Conservation (phyloP, 2,797 vertebrate genomes). For the Fringilla coelebs region DNA sequence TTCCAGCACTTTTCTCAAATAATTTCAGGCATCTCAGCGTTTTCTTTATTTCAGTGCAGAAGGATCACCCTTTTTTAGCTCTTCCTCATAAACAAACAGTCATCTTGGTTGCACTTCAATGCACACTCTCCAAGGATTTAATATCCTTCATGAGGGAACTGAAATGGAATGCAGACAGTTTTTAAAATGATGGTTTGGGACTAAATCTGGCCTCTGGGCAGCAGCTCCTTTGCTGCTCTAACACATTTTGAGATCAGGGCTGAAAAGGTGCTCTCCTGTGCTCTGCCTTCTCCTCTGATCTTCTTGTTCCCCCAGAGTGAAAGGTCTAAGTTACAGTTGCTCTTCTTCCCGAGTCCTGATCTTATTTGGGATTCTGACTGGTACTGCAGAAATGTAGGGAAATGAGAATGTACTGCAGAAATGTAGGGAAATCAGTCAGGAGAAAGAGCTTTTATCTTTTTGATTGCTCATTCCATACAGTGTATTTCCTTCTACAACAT, state of each 20-base stretch:
- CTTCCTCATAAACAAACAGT: slow-evolving; percentile 44
- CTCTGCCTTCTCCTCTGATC: neutral
- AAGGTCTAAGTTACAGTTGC: neutral
- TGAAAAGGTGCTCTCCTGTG: neutral
- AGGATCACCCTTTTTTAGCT: slow-evolving; percentile 18
- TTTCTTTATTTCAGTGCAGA: slow-evolving; percentile 3
- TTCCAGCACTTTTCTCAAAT: neutral
- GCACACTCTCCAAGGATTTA: neutral
- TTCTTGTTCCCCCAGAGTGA: neutral
- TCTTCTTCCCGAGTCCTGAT: neutral
- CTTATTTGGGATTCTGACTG: neutral
- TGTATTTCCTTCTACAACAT: neutral
- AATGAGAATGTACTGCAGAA: neutral
- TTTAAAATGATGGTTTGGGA: slow-evolving; percentile 8
- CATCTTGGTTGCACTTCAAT: slow-evolving; percentile 29
- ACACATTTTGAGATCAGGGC: neutral
- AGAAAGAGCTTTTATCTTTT: neutral
- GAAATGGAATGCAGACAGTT: neutral
- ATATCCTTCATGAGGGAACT: neutral
- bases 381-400: neutral
- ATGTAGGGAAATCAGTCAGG: neutral
- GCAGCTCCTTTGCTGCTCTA: neutral
- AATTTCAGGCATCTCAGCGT: neutral
- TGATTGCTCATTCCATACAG: neutral
- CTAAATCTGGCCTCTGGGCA: neutral